A percentile compares a stretch with the other conserved stretches of the same genome.
phyloP scores from a whole-genome alignment of 2,113 vertebrate species.

The Semicossyphus pulcher region DNA sequence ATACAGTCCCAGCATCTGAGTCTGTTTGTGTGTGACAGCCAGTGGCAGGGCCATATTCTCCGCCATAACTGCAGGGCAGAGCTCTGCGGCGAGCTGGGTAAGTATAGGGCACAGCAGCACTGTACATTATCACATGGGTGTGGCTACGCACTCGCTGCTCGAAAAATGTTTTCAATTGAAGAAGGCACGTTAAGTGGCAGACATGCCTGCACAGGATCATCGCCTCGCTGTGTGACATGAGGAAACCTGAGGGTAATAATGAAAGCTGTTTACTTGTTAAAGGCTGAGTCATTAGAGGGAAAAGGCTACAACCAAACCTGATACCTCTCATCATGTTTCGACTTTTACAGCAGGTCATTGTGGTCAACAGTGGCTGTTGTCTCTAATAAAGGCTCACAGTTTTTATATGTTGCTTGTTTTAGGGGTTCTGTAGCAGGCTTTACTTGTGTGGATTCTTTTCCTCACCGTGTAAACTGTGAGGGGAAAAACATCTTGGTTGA shows the following conservation, averaged over 20 bases:
- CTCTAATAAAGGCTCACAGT: conserved; percentile 25
- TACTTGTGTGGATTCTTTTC: not conserved
- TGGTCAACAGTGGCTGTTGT: conserved; percentile 12
- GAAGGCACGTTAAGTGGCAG: conserved; percentile 50
- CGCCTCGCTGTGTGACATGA: conserved; percentile 33
- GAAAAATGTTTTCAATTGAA: conserved; percentile 60
- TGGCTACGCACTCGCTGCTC: conserved; percentile 55
- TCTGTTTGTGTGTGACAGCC: conserved; percentile 56
- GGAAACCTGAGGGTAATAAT: conserved; percentile 20
- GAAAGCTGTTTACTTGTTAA: conserved; percentile 49
- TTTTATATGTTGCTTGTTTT: not conserved
- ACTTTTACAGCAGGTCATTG: conserved; percentile 36
- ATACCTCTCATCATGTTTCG: conserved; percentile 17
- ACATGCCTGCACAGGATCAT: conserved; percentile 65
- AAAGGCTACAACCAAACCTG: conserved; percentile 18
- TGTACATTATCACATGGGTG: conserved; percentile 76
- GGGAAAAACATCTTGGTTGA: not conserved
- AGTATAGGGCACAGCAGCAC: conserved; percentile 73
- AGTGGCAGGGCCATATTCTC: conserved; percentile 51
- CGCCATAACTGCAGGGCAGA: conserved; percentile 78
- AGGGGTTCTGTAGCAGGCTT: rapidly evolving
- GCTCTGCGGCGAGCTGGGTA: conserved; percentile 74
- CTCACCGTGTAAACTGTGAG: not conserved
- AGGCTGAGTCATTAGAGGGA: conserved; percentile 33
- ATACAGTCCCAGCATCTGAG: conserved; percentile 11